Conservation (phyloP, 2,797 vertebrate species). For the Rhadinocentrus ornatus region DNA sequence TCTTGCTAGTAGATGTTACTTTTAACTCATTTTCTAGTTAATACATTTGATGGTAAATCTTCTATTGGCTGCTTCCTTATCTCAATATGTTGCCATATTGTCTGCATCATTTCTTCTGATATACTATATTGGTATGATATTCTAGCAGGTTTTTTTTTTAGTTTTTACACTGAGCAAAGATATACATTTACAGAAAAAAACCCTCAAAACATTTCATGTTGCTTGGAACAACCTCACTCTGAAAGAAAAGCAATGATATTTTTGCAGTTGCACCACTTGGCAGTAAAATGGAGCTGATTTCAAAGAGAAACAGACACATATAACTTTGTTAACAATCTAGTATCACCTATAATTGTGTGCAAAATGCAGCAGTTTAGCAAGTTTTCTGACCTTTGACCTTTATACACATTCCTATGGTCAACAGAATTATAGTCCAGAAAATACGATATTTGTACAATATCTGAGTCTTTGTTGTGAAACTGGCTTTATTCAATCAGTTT, state of each 20-base stretch:
- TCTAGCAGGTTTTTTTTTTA: not conserved
- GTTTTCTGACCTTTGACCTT: too few relatives aligned
- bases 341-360: not conserved
- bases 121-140: not conserved
- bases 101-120: not conserved
- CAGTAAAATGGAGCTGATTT: not conserved
- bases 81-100: not conserved
- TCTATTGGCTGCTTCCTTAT: not conserved
- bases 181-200: not conserved
- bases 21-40: not conserved
- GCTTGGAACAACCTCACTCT: not conserved
- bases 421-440: too few relatives aligned
- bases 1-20: not conserved
- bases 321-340: not conserved
- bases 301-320: not conserved
- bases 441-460: not conserved
- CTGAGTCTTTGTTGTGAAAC: not conserved
- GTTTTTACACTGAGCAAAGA: not conserved
- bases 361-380: not conserved
- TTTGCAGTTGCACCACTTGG: not conserved
- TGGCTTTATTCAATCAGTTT: not conserved
- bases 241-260: not conserved
- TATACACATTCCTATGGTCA: too few relatives aligned
- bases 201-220: not conserved
- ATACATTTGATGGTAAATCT: not conserved